Conservation (phyloP, 2,113 vertebrate species). For the Megaleporinus macrocephalus region DNA sequence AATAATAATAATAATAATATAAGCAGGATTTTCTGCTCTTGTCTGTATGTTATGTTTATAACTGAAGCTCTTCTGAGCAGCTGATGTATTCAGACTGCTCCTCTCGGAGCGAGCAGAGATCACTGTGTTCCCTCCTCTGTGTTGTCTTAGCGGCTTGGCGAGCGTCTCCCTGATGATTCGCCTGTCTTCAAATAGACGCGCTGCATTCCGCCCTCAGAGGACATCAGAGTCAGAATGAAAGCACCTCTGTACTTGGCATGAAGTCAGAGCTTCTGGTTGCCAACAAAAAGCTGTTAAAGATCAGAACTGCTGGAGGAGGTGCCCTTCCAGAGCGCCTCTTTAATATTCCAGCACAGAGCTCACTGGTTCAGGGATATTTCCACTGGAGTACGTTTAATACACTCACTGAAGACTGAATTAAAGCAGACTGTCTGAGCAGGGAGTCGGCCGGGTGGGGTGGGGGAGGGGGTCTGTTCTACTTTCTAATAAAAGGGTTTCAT, state of each 20-base stretch:
- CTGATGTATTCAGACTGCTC: background rate
- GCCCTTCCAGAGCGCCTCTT: constrained; percentile 35
- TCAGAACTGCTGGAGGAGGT: constrained; percentile 34
- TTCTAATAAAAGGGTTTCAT: too few species aligned
- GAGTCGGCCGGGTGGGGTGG: too few species aligned
- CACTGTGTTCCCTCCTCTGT: background rate
- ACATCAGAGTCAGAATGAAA: constrained; percentile 33
- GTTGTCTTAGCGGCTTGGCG: background rate
- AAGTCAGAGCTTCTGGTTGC: constrained; percentile 26
- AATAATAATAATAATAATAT: too few species aligned
- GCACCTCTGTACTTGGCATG: constrained; percentile 37
- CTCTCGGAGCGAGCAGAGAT: background rate
- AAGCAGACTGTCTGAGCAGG: background rate
- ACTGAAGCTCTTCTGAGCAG: background rate
- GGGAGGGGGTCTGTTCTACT: too few species aligned
- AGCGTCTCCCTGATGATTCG: constrained; percentile 22
- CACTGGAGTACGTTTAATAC: constrained; percentile 30
- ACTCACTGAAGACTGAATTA: background rate
- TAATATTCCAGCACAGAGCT: constrained; percentile 38
- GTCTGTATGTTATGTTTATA: too few species aligned
- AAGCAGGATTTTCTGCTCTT: too few species aligned
- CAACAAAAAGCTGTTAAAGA: constrained; percentile 51
- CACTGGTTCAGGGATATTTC: constrained; percentile 26
- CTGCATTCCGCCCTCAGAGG: constrained; percentile 25
- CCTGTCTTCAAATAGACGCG: constrained; percentile 14